A percentile compares a stretch with the other conserved stretches of the same genome.
Evolutionary conservation across 2,888 invertebrate species (phyloP).

Genomic region (Sicus ferrugineus): DNA sequence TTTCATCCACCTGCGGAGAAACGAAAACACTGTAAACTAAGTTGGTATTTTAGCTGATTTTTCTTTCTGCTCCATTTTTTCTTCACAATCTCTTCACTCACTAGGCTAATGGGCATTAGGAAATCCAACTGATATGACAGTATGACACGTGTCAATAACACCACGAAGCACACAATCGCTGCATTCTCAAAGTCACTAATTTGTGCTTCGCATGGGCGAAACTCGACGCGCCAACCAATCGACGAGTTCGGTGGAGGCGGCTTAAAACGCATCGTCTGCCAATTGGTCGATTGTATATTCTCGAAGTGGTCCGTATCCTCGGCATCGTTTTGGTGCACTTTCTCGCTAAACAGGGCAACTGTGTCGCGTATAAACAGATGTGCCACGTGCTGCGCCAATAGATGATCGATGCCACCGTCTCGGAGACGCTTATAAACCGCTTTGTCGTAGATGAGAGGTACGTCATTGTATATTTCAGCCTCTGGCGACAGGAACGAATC

Average conservation of each 20-base stretch:
- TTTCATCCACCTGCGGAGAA: conserved; percentile 80
- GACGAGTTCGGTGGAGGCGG: conserved; percentile 95
- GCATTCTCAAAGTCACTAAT: conserved; percentile 99
- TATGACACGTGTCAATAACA: conserved; percentile 94
- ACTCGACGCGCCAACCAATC: conserved; percentile 99
- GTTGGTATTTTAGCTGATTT: no score
- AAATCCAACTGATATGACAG: conserved; percentile 95
- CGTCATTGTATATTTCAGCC: conserved; percentile 92
- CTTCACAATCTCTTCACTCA: conserved; percentile 52
- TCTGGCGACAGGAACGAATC: conserved; percentile 94
- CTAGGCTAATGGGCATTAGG: conserved; percentile 96
- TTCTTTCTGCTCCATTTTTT: background rate
- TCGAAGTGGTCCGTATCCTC: conserved; percentile 99
- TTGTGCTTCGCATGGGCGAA: conserved; percentile 97
- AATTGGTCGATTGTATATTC: conserved; percentile 99
- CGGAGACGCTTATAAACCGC: conserved; percentile 82
- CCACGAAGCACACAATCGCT: conserved; percentile 97
- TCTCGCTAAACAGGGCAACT: conserved; percentile 93
- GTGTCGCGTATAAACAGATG: conserved; percentile 98
- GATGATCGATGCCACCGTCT: conserved; percentile 89
- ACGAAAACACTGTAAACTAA: background rate
- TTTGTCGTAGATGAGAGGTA: conserved; percentile 86
- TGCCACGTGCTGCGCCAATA: conserved; percentile 93
- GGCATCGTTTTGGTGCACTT: conserved; percentile 90
- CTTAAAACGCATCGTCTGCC: conserved; percentile 99